Evolutionary conservation across 2,113 vertebrate genomes (phyloP), one percentile per base, ranked within the genome.

Genomic region (Apteryx mantelli): DNA sequence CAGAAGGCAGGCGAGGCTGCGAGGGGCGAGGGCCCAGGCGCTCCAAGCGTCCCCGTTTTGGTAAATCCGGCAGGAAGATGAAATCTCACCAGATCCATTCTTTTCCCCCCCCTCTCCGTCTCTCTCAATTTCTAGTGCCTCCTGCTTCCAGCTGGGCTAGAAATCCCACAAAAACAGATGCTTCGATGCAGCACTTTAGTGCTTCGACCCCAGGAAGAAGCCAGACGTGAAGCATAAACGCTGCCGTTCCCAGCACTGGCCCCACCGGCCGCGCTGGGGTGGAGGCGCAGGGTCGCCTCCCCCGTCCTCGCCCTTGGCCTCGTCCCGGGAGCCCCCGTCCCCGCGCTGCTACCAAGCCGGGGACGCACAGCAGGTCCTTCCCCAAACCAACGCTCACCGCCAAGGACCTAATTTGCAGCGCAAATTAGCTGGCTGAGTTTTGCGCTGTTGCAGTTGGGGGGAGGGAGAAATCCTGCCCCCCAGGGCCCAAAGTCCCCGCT

Each of bases 71-170:
- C 91, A 89, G 66, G 61, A 90, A 90, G 77, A 71, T 2, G 36
- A 70, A 88, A 86, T 61, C 94, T 88, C 86, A 83, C 94, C 96
- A 94, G 92, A 80, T 58, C 42, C 36, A 38, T 38, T 48, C 65
- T 25, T 8, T 65, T 21, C 13, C n/a, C 50, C 50, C 80, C 76
- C 86, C 85, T 92, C 36, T 38, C 85, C 91, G 90, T 89, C 94
- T 95, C 0, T 3, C 88, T 93, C 82, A 91, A 85, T 91, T 94
- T 95, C 0, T 3, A 91, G 73, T 56, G 76, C 91, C 94, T 97
- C 88, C 87, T 90, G 94, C 85, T 94, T 97, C 97, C 96, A 97
- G 96, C 91, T 96, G 95, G 93, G 92, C 82, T 95, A 65, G 87
- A 97, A 95, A 93, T 87, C 82, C 91, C 95, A 93, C 68, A 74